These are phyloP conservation scores for Ctenicera cuprea DNA, from an alignment of 2,888 invertebrate genomes.

Conservation along the genomic window DNA sequence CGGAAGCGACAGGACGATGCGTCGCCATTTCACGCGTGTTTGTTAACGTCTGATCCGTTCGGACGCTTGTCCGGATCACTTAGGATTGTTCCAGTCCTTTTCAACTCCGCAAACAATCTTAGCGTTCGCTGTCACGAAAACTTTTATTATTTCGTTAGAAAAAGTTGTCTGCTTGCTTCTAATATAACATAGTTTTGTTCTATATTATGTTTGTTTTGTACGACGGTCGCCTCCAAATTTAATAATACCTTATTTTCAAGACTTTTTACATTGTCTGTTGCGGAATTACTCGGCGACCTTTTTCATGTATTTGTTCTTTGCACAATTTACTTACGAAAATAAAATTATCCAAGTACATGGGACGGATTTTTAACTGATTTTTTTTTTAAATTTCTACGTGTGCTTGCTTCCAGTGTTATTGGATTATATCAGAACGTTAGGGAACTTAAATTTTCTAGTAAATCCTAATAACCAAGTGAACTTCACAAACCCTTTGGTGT, in stretches of 20 bases:
- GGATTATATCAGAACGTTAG: too few species aligned
- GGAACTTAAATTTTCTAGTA: too few species aligned
- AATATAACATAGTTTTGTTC: conserved; percentile 32
- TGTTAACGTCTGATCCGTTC: conserved; percentile 62
- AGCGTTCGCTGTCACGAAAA: conserved; percentile 48
- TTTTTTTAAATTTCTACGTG: not conserved
- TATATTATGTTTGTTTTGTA: conserved; percentile 38
- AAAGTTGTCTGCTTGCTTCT: conserved; percentile 44
- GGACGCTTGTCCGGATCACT: conserved; percentile 63
- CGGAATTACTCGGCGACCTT: not conserved
- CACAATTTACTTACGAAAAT: conserved; percentile 7
- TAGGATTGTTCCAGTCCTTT: conserved; percentile 54
- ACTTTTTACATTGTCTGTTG: conserved; percentile 21
- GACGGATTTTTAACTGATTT: not conserved
- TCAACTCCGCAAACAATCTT: conserved; percentile 57
- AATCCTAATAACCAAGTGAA: too few species aligned
- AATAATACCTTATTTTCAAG: conserved; percentile 29
- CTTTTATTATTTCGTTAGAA: conserved; percentile 48
- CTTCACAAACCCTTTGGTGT: too few species aligned
- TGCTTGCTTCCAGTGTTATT: too few species aligned
- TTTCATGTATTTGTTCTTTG: not conserved
- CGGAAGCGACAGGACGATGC: conserved; percentile 49
- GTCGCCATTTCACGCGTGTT: conserved; percentile 64
- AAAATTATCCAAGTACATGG: not conserved
- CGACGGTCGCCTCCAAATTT: conserved; percentile 42